Conservation (phyloP, 2,888 invertebrate species). For the Arenicola marina region DNA sequence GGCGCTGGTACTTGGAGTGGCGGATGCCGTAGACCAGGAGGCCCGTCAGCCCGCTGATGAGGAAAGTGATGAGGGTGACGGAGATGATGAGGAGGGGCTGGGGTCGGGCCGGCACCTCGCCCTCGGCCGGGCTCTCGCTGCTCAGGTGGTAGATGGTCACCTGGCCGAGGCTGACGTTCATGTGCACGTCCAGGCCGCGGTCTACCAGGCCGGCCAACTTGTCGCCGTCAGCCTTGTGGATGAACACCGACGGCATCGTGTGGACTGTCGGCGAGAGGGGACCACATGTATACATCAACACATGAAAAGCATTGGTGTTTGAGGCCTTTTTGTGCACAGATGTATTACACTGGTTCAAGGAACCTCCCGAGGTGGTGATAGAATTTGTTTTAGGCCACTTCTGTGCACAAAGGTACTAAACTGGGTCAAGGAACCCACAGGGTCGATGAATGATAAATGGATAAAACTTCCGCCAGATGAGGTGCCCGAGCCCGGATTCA, state of each 20-base stretch:
- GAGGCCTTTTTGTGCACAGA: too few relatives aligned
- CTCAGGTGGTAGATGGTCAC: constrained; percentile 5
- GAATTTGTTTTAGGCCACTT: too few relatives aligned
- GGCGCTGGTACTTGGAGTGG: background rate
- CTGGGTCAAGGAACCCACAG: too few relatives aligned
- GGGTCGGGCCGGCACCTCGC: background rate
- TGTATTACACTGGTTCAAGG: too few relatives aligned
- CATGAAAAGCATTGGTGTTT: too few relatives aligned
- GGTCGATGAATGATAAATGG: too few relatives aligned
- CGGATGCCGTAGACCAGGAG: background rate
- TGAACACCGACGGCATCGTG: constrained; percentile 16
- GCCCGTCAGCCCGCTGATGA: background rate
- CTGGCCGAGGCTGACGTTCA: constrained; percentile 7
- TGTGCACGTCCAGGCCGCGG: constrained; percentile 8
- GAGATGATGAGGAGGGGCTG: constrained; percentile 6
- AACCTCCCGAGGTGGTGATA: too few relatives aligned
- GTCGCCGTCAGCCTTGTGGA: constrained; percentile 11
- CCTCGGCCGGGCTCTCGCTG: background rate
- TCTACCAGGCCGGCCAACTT: constrained; percentile 12
- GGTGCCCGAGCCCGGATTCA: too few relatives aligned
- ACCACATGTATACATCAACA: too few relatives aligned
- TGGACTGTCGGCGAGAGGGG: too few relatives aligned
- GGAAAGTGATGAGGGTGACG: background rate
- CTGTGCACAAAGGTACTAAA: too few relatives aligned
- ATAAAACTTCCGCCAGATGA: too few relatives aligned